phyloP scores from a whole-genome alignment of 2,113 vertebrate species.

The Coreoperca whiteheadi region DNA sequence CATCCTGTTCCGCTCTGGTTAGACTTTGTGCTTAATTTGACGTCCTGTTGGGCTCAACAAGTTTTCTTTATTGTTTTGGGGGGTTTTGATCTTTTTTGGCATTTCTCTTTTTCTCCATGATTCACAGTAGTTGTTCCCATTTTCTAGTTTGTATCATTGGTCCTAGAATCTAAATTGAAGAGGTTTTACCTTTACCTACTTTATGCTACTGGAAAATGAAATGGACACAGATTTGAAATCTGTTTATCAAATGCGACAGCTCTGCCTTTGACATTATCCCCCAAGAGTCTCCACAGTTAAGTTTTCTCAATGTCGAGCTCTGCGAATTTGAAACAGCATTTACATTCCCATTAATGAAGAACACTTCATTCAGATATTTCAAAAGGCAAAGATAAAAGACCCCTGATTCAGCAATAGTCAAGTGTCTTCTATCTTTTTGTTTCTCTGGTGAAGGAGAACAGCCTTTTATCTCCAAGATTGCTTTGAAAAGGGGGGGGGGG shows the following conservation, averaged over 20 bases:
- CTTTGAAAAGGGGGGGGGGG: constrained; percentile 48
- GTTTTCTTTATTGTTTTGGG: no score
- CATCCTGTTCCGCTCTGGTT: neutral
- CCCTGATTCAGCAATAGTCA: constrained; percentile 68
- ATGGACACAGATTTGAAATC: constrained; percentile 22
- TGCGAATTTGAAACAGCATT: constrained; percentile 41
- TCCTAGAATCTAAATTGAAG: neutral
- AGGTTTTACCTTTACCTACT: neutral
- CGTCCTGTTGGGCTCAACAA: neutral
- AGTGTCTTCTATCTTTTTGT: constrained; percentile 42
- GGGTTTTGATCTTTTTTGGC: neutral
- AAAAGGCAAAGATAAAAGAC: constrained; percentile 71
- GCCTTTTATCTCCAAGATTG: constrained; percentile 60
- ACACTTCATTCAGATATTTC: constrained; percentile 60
- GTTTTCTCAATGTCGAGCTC: constrained; percentile 18
- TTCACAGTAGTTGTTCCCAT: neutral
- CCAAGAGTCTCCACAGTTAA: constrained; percentile 12
- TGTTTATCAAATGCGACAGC: constrained; percentile 21
- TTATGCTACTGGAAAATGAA: constrained; percentile 11
- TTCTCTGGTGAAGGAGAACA: constrained; percentile 48
- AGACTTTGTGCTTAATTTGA: neutral
- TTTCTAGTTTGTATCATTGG: neutral
- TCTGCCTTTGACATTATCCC: constrained; percentile 33
- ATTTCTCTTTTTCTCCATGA: neutral
- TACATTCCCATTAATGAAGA: constrained; percentile 58